Base-by-base conservation (phyloP, 2,113 vertebrate species). In the Acanthisitta chloris region DNA sequence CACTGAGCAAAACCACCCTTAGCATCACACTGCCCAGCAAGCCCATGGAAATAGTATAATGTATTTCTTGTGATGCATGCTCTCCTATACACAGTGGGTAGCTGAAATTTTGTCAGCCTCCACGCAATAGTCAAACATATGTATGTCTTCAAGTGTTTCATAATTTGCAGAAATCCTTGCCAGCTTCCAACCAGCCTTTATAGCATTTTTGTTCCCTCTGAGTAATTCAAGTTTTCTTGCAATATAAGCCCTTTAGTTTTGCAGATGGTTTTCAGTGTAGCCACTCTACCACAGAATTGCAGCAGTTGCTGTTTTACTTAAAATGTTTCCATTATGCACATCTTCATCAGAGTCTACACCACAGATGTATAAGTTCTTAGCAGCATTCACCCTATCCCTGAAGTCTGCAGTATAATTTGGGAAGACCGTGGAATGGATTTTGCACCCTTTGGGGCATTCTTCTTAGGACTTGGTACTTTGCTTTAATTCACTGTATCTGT, bases 21-120 rank as follows among this genome's bases (percentile, higher is more conserved):
- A 48, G 23, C 0, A 0, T 25, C 54, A 42, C 16, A 19, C 10
- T 1, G 1, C 25, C 31, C 17, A 29, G 38, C 9, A 76, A 58
- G 19, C 8, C 19, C 14, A 16, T 36, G 38, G 42, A 80, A 90
- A 52, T 6, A 12, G 14, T 19, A 13, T 16, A 3, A 61, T 11
- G 2, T 36, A 8, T 67, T 69, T 76, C 49, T 67, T 54, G 42
- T 25, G 42, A 43, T 14, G 6, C 24, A 34, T 5, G 4, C 26
- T 72, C 2, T 82, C n/a, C 49, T 51, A 15, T 0, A 52, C 19
- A 33, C 34, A 69, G 24, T 10, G 62, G 21, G 21, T 9, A 64
- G 40, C 0, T 67, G 28, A 58, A 74, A 79, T 59, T 43, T 40
- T 51, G 55, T 29, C 66, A 81, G 13, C 19, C 48, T 87, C 33